Base-by-base conservation (phyloP, 2,888 invertebrate species). In the Marasmarcha lunaedactyla region DNA sequence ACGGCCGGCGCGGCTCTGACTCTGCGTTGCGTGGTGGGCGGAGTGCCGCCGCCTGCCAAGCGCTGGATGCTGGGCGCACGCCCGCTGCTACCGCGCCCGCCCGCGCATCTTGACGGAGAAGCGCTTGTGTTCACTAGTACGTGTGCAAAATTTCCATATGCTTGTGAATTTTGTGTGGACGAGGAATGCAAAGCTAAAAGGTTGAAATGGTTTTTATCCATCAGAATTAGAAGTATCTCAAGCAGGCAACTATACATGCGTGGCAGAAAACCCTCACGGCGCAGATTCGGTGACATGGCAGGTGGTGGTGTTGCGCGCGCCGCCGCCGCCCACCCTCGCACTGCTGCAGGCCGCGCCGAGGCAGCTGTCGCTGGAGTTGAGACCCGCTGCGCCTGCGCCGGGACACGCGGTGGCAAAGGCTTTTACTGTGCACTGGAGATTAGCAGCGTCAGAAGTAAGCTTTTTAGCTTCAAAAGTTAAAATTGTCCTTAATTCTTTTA, bases 201-300 rank as follows among this genome's bases (percentile, higher is more conserved):
- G n/a, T n/a, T n/a, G n/a, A n/a, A n/a, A n/a, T n/a, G n/a, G n/a
- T n/a, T n/a, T n/a, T n/a, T n/a, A n/a, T n/a, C n/a, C 20, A 20
- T 20, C 20, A 90, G 91, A 86, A 54, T 72, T 90, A 46, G 91
- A 91, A 56, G 72, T 88, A 42, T 87, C 89, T 20, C 85, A 91
- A 38, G 89, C 90, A 39, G 92, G 92, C 50, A 93, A 93, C 76
- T 93, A 91, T 65, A 90, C 91, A 2, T 93, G 93, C 57, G 87
- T 90, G 25, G 91, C 91, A 25, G 91, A 90, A 57, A 95, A 95
- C 70, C 86, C 90, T 34, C 92, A 92, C 57, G 95, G 95, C 1
- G 90, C 90, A 36, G 95, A 95, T 66, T 90, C 91, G 36, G 90
- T 93, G 38, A 89, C 90, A 12, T 94, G 94, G 81, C 86, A 89